Percentiles rank a stretch among this genome's conserved stretches.
These are phyloP conservation scores for Climacteris rufus DNA, from an alignment of 2,113 vertebrate genomes.

Conservation along the genomic window DNA sequence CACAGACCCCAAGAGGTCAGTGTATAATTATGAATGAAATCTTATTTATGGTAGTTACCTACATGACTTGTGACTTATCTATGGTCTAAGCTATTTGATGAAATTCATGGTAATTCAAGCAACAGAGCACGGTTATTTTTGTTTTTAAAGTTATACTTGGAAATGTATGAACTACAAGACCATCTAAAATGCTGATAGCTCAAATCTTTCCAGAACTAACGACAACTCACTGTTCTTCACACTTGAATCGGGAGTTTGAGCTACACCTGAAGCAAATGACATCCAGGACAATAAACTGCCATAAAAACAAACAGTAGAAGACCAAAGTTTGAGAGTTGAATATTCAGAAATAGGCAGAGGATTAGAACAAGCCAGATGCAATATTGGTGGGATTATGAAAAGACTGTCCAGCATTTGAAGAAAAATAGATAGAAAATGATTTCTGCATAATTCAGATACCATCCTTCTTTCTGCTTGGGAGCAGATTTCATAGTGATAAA, in stretches of 20 bases:
- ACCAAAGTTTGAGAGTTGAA: not conserved
- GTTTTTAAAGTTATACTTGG: not conserved
- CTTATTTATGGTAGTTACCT: not conserved
- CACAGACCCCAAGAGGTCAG: not conserved
- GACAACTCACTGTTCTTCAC: not conserved
- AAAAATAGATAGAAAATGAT: conserved; percentile 50
- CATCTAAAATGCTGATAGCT: not conserved
- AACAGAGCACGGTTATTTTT: not conserved
- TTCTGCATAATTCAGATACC: conserved; percentile 58
- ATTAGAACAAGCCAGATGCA: conserved; percentile 10
- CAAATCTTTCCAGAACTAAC: not conserved
- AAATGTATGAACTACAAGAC: not conserved
- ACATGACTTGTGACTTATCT: not conserved
- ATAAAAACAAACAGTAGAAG: not conserved
- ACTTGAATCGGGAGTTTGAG: not conserved
- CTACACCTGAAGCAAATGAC: not conserved
- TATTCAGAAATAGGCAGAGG: conserved; percentile 4
- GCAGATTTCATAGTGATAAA: conserved; percentile 53
- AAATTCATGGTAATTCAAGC: not conserved
- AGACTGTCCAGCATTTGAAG: conserved; percentile 32
- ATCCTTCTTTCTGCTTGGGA: conserved; percentile 48
- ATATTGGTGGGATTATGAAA: conserved; percentile 35
- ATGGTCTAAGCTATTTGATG: not conserved
- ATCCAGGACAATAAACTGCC: not conserved
- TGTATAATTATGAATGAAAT: not conserved